These are phyloP conservation scores for Ianthella basta DNA, from an alignment of 37 sponge, comb jelly and placozoan genomes.

Conservation along the genomic window DNA sequence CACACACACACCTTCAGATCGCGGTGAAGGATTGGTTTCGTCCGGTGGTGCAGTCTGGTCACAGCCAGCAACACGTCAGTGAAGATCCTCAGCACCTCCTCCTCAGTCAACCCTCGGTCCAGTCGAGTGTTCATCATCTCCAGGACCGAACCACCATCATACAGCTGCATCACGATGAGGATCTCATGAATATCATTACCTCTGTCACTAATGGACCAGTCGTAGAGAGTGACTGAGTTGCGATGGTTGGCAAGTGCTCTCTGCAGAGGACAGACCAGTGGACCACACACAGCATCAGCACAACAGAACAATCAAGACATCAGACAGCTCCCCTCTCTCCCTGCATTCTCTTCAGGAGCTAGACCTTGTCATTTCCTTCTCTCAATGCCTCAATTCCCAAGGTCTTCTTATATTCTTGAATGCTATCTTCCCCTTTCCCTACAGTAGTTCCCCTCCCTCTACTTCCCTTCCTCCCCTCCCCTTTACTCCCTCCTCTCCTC, in stretches of 20 bases:
- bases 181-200: conserved; percentile 77
- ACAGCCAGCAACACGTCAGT: conserved; percentile 69
- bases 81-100: conserved; percentile 67
- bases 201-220: conserved; percentile 40
- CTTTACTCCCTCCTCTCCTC: too few species aligned
- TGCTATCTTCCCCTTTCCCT: too few species aligned
- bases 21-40: background rate
- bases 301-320: too few species aligned
- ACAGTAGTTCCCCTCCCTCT: too few species aligned
- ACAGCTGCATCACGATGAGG: conserved; percentile 77
- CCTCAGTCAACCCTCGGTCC: conserved; percentile 45
- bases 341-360: background rate
- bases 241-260: conserved; percentile 53
- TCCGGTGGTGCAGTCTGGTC: conserved; percentile 23
- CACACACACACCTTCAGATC: conserved; percentile 68
- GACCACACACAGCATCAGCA: too few species aligned
- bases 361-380: too few species aligned
- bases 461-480: too few species aligned
- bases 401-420: background rate
- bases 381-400: too few species aligned
- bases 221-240: conserved; percentile 60
- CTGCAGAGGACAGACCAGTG: conserved; percentile 5
- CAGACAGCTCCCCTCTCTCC: conserved; percentile 85
- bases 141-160: conserved; percentile 49
- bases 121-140: conserved; percentile 62